Percentiles rank a stretch among this genome's conserved stretches.
phyloP scores from a whole-genome alignment of 2,888 invertebrate species.

The Muschampia plurimacula region DNA sequence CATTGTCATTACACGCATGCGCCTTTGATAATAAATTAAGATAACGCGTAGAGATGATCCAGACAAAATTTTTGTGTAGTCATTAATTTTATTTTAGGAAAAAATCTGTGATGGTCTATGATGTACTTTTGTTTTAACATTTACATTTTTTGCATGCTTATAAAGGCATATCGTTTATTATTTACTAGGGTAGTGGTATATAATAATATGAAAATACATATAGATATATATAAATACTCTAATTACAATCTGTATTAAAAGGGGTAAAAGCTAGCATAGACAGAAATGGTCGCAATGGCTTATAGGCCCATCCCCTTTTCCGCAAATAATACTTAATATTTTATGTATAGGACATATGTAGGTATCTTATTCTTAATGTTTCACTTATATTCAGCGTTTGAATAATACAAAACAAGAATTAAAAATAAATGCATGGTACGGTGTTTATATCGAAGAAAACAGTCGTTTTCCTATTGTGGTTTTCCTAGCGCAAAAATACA shows the following conservation, averaged over 20 bases:
- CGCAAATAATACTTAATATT: too few relatives aligned
- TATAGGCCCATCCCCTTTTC: too few relatives aligned
- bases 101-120: too few relatives aligned
- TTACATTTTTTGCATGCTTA: too few relatives aligned
- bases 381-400: too few relatives aligned
- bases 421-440: too few relatives aligned
- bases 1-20: not conserved
- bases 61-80: not conserved
- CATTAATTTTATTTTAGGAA: not conserved
- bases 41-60: not conserved
- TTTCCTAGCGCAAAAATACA: slow-evolving; percentile 30
- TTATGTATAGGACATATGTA: too few relatives aligned
- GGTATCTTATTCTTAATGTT: too few relatives aligned
- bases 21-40: not conserved
- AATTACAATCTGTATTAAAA: not conserved
- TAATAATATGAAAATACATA: not conserved
- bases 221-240: not conserved
- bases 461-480: not conserved
- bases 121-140: too few relatives aligned
- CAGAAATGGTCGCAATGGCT: too few relatives aligned
- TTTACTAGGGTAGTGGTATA: not conserved
- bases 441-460: not conserved
- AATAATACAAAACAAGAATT: not conserved
- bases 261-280: too few relatives aligned
- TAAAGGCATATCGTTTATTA: too few relatives aligned